phyloP scores from a whole-genome alignment of 2,888 invertebrate species.

The Patella depressa region DNA sequence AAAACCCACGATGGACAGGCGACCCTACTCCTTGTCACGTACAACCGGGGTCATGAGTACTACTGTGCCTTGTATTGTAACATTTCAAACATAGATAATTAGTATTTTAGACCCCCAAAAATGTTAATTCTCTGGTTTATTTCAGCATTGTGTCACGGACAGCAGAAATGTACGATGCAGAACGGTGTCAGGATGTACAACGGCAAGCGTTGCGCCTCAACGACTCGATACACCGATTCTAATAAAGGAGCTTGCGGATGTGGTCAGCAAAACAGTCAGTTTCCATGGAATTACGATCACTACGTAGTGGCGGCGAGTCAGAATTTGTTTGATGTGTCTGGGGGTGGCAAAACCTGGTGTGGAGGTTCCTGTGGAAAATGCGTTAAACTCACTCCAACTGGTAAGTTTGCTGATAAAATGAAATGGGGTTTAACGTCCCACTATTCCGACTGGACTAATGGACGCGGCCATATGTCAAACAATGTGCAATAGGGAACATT shows the following conservation, averaged over 20 bases:
- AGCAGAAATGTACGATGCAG: constrained; percentile 27
- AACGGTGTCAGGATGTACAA: constrained; percentile 41
- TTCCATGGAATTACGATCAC: constrained; percentile 47
- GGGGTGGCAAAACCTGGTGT: constrained; percentile 43
- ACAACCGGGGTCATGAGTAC: too few species aligned
- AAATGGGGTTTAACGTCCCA: not conserved
- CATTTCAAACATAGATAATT: too few species aligned
- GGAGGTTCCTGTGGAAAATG: constrained; percentile 52
- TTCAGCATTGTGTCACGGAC: not conserved
- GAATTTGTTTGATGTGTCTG: constrained; percentile 40
- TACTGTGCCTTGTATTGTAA: too few species aligned
- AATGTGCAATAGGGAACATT: too few species aligned
- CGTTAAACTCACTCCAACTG: constrained; percentile 56
- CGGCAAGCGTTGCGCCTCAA: constrained; percentile 58
- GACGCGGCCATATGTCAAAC: too few species aligned
- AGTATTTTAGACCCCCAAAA: too few species aligned
- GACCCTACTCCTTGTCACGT: too few species aligned
- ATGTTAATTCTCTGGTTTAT: not conserved
- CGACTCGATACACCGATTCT: constrained; percentile 52
- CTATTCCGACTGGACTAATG: too few species aligned
- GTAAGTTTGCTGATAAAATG: constrained; percentile 27
- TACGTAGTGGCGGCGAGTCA: constrained; percentile 51
- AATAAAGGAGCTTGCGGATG: constrained; percentile 57
- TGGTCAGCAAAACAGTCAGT: constrained; percentile 43
- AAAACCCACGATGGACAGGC: too few species aligned